These are phyloP conservation scores for Pygoscelis adeliae DNA, from an alignment of 2,113 vertebrate genomes.

Conservation along the genomic window DNA sequence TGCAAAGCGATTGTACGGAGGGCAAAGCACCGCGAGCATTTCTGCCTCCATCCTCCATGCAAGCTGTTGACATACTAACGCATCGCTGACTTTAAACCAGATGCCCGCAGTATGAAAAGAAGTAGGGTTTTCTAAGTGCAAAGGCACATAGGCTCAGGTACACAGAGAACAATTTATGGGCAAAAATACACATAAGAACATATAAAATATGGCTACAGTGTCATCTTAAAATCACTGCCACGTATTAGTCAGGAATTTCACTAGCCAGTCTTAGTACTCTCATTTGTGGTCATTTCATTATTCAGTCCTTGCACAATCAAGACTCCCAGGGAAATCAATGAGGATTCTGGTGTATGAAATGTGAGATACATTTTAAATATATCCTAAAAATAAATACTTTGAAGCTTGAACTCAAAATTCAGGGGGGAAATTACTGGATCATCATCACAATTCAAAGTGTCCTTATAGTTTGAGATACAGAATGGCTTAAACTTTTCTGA, in stretches of 20 bases:
- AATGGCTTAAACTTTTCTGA: not conserved
- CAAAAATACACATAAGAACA: not conserved
- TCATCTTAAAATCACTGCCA: not conserved
- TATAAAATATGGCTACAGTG: not conserved
- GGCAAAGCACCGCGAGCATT: not conserved
- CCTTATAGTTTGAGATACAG: not conserved
- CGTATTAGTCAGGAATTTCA: not conserved
- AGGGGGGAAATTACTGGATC: not conserved
- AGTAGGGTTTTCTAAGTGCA: not conserved
- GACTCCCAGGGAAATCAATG: not conserved
- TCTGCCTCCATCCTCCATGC: not conserved
- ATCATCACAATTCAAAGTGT: not conserved
- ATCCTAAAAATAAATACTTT: not conserved
- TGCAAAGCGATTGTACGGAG: not conserved
- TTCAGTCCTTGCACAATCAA: not conserved
- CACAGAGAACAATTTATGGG: not conserved
- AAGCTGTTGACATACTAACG: rapidly evolving
- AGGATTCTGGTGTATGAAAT: not conserved
- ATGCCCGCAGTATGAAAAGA: too few relatives aligned
- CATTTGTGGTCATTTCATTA: not conserved
- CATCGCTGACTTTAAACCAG: not conserved
- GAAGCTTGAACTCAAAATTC: not conserved
- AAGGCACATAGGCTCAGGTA: not conserved
- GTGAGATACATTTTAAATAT: not conserved
- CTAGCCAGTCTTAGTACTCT: not conserved